Percentiles rank a stretch among this genome's conserved stretches.
Evolutionary conservation across 2,888 invertebrate species (phyloP).

Genomic region (Agapostemon virescens): DNA sequence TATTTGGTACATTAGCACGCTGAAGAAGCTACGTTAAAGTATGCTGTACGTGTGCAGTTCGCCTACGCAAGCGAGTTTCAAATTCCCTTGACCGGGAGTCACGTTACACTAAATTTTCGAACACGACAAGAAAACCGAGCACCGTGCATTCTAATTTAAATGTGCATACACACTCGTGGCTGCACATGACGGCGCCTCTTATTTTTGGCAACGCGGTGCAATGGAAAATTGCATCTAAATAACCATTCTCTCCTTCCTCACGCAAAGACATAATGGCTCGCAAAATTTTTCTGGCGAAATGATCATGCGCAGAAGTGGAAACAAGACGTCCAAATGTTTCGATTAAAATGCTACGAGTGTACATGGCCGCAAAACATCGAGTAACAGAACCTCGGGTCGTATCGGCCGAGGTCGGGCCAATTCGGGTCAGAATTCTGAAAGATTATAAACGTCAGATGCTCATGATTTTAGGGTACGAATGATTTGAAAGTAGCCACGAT

Average conservation of each 20-base stretch:
- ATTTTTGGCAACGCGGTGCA: constrained; percentile 6
- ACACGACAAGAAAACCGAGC: constrained; percentile 26
- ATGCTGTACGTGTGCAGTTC: not conserved
- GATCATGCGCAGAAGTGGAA: not conserved
- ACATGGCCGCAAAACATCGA: too few relatives aligned
- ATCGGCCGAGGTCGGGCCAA: too few relatives aligned
- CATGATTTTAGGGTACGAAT: too few relatives aligned
- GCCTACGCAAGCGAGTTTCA: constrained; percentile 19
- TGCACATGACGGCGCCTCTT: not conserved
- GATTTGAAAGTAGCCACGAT: too few relatives aligned
- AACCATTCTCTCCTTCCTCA: not conserved
- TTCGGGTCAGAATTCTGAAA: too few relatives aligned
- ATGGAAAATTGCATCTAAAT: constrained; percentile 8
- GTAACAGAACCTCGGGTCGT: too few relatives aligned
- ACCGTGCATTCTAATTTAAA: constrained; percentile 26
- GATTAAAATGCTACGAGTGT: too few relatives aligned
- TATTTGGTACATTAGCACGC: not conserved
- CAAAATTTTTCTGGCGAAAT: constrained; percentile 4
- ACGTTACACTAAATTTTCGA: constrained; percentile 21
- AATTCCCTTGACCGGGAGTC: constrained; percentile 43
- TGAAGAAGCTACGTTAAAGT: constrained; percentile 7
- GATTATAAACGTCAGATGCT: too few relatives aligned
- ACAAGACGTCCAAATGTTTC: not conserved
- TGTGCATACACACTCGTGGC: not conserved
- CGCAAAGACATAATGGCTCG: not conserved